A percentile compares a stretch with the other conserved stretches of the same genome.
phyloP scores from a whole-genome alignment of 2,797 vertebrate genomes.

The Acrossocheilus fasciatus region DNA sequence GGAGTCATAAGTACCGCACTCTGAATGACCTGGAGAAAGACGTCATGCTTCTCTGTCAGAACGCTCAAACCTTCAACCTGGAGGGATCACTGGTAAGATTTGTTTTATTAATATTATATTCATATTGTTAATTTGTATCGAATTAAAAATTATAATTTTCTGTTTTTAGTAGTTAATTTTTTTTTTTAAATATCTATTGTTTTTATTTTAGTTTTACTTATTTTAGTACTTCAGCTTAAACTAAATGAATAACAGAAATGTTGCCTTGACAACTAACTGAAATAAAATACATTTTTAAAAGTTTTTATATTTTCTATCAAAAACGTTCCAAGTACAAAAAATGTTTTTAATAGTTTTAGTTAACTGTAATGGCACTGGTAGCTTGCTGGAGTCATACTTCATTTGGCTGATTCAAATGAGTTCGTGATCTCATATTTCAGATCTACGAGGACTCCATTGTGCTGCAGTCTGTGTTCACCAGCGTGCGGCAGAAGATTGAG shows the following conservation, averaged over 20 bases:
- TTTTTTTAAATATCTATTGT: no score
- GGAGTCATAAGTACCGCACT: slow-evolving; percentile 95
- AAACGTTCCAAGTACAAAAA: no score
- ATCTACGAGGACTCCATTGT: slow-evolving; percentile 98
- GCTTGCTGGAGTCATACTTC: neutral
- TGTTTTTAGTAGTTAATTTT: neutral
- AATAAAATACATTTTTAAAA: no score
- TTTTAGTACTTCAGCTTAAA: neutral
- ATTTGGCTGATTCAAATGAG: neutral
- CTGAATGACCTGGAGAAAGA: slow-evolving; percentile 96
- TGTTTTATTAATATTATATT: neutral
- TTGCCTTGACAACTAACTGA: no score
- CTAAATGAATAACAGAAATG: no score
- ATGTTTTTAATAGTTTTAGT: neutral
- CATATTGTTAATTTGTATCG: no score
- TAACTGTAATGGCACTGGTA: neutral
- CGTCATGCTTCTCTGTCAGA: slow-evolving; percentile 96
- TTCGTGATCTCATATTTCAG: slow-evolving; percentile 66
- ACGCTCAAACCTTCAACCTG: slow-evolving; percentile 96
- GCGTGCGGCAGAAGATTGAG: slow-evolving; percentile 94
- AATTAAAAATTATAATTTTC: neutral
- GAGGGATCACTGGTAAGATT: slow-evolving; percentile 92
- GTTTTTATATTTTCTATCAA: no score
- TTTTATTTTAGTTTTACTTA: neutral
- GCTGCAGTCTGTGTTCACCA: slow-evolving; percentile 96